Percentiles rank a stretch among this genome's conserved stretches.
phyloP scores from a whole-genome alignment of 2,797 vertebrate species.

The Menidia menidia region DNA sequence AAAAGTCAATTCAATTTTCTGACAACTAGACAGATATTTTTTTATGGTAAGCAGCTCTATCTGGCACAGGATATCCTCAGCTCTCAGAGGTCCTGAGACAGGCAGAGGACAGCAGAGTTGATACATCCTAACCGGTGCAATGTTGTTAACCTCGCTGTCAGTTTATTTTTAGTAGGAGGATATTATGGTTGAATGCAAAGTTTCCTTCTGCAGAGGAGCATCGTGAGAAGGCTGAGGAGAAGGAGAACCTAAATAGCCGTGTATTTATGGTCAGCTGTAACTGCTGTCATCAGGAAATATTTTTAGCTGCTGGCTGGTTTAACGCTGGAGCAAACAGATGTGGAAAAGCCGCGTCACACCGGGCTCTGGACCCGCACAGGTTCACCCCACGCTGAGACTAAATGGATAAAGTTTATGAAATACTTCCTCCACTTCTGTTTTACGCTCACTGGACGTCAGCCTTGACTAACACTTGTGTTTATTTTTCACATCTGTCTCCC shows the following conservation, averaged over 20 bases:
- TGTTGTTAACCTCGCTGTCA: background rate
- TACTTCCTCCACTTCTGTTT: background rate
- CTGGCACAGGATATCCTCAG: slow-evolving; percentile 60
- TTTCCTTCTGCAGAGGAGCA: too few species aligned
- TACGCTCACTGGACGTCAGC: background rate
- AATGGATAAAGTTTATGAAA: background rate
- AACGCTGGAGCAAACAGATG: too few species aligned
- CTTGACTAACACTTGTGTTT: slow-evolving; percentile 21
- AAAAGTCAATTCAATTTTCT: too few species aligned
- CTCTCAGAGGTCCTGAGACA: slow-evolving; percentile 34
- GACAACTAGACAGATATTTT: slow-evolving; percentile 1
- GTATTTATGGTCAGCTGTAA: background rate
- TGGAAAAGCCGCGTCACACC: background rate
- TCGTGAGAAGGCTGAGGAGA: too few species aligned
- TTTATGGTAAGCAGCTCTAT: slow-evolving; percentile 34
- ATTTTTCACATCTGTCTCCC: slow-evolving; percentile 29
- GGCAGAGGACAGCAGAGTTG: slow-evolving; percentile 14
- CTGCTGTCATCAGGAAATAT: background rate
- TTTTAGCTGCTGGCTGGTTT: background rate
- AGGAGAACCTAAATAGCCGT: too few species aligned
- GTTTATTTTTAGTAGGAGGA: background rate
- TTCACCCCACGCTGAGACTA: background rate
- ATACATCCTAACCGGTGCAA: slow-evolving; percentile 6
- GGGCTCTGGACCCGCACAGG: background rate
- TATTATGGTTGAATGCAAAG: too few species aligned